Evolutionary conservation across 2,113 vertebrate genomes (phyloP).

Genomic region (Bufo bufo): DNA sequence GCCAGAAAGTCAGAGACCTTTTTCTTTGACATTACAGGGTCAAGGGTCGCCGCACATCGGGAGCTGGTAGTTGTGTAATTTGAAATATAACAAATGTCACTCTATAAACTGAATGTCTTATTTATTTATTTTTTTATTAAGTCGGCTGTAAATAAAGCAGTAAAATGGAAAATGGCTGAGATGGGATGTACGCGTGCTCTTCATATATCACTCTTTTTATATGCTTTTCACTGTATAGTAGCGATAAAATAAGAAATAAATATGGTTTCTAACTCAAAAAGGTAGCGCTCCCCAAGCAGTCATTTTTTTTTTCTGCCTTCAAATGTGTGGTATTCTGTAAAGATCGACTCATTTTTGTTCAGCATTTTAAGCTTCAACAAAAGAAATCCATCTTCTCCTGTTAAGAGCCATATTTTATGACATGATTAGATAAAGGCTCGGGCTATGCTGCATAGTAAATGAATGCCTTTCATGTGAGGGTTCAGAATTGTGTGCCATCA

Average conservation of each 20-base stretch:
- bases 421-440: conserved; percentile 51
- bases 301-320: conserved; percentile 59
- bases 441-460: conserved; percentile 54
- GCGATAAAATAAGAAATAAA: conserved; percentile 62
- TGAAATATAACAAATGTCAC: conserved; percentile 61
- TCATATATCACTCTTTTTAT: neutral
- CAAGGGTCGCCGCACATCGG: conserved; percentile 46
- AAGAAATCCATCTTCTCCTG: conserved; percentile 40
- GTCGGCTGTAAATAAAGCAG: conserved; percentile 57
- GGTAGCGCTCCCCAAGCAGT: conserved; percentile 56
- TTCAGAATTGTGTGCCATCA: conserved; percentile 11
- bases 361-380: conserved; percentile 58
- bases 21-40: conserved; percentile 52
- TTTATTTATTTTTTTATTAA: conserved; percentile 17
- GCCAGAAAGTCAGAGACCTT: conserved; percentile 57
- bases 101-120: conserved; percentile 57
- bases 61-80: conserved; percentile 10
- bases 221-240: conserved; percentile 56
- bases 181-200: conserved; percentile 43
- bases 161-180: conserved; percentile 56
- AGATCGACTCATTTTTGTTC: conserved; percentile 60
- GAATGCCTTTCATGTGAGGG: conserved; percentile 60
- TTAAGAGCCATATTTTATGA: conserved; percentile 59
- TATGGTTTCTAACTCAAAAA: conserved; percentile 58
- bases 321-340: conserved; percentile 56